Base-by-base conservation (phyloP, 2,113 vertebrate species). In the Poicephalus gulielmi region DNA sequence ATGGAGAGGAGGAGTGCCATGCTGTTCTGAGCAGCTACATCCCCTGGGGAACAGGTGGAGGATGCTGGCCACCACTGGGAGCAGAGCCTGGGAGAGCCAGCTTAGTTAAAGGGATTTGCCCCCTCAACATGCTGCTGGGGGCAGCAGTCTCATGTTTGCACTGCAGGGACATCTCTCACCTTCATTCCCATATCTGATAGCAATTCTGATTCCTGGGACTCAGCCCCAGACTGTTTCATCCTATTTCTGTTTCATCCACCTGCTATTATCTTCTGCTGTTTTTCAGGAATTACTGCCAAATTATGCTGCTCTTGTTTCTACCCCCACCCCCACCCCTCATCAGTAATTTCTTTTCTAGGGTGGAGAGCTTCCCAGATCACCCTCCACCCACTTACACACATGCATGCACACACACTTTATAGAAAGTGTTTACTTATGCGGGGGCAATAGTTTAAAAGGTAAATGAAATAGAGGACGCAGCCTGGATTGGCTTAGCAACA, bases 361-460 rank as follows among this genome's bases (percentile, higher is more conserved):
- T 69, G 86, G 91, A 96, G 83, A 95, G 89, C 91, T 95, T 93
- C 95, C 86, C 94, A 94, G 83, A 91, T 95, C 92, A 94, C 91
- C 94, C 96, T 93, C 90, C 92, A 94, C 95, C 86, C 95, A 96
- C 93, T 93, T 88, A 87, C 83, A 96, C 83, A 93, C 95, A 96
- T 78, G 83, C 95, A 92, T 64, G 89, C 94, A 94, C 90, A 85
- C 86, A 95, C 90, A 95, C 94, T 95, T 94, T 96, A 76, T 83
- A 91, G 83, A 95, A 94, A 85, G 92, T 97, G 95, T 97, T 97
- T 96, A 94, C 96, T 95, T 94, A 94, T 94, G 96, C 92, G 84
- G 96, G 96, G 96, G 96, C 95, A 96, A 96, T 94, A 97, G 96
- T 96, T 97, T 91, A 96, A 96, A 95, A 96, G 95, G 94, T 95